Evolutionary conservation across 30 jellyfish, hydroid and myxozoan genomes (phyloP), one percentile per base, ranked within the genome.

Genomic region (Hydra vulgaris): DNA sequence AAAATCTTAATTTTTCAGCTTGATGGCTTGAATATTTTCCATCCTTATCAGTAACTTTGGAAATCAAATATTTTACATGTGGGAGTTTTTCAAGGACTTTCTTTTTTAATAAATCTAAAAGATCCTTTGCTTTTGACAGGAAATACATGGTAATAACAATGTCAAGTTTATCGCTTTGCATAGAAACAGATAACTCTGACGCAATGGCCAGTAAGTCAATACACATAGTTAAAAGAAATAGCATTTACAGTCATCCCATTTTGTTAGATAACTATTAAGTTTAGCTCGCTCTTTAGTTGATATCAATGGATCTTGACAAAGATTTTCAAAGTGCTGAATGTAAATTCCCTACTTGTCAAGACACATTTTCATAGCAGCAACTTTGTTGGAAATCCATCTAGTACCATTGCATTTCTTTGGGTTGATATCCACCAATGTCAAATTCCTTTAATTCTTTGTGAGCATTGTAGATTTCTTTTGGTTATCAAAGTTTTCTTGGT

Each of bases 341-440:
- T 40, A 3, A 40, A 40, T 40, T 40, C 61, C 61, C 61, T 12
- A 40, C 61, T 40, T 40, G 61, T 40, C 61, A 40, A 40, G 61
- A 40, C 12, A 40, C 61, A 40, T 40, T 40, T 40, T 40, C 61
- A 40, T 40, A 3, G 61, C 61, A 40, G 61, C 21, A 16, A 27
- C 17, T 53, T 78, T 78, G 79, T 78, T 82, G 61, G 85, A 54
- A 20, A 78, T 78, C 82, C 85, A 78, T 17, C 85, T n/a, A 25
- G 40, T 78, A n/a, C 85, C 85, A 8, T 55, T 27, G 18, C 79
- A 19, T 68, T 68, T 27, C 17, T 68, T 78, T 27, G 74, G 27
- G 15, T 54, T 17, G 61, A 40, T 40, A 40, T 40, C 61, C 61
- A 40, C 61, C 61, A 40, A 40, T 12, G 61, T 40, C 61, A 40